These are phyloP conservation scores for Pyralis farinalis DNA, from an alignment of 2,888 invertebrate species.

Conservation along the genomic window DNA sequence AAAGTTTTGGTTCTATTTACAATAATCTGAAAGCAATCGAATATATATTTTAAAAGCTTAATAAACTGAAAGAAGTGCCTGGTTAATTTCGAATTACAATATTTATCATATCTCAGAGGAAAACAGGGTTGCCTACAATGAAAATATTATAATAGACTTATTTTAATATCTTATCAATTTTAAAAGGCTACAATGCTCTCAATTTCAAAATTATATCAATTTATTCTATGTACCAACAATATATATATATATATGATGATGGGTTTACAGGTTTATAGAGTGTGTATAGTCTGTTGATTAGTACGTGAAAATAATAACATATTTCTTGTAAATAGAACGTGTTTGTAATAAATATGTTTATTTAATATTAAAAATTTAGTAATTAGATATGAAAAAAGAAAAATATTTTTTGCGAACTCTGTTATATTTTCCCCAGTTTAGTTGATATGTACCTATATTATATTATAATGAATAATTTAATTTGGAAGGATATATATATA, in stretches of 20 bases:
- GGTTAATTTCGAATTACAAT: conserved; percentile 31
- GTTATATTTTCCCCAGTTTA: no score
- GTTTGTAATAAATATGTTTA: not conserved
- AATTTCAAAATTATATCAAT: not conserved
- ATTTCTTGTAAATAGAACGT: conserved; percentile 4
- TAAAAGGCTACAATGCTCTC: not conserved
- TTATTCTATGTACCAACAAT: not conserved
- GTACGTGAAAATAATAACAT: not conserved
- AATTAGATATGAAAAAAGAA: no score
- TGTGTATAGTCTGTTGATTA: conserved; percentile 2
- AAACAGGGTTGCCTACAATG: conserved; percentile 47
- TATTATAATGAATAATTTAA: no score
- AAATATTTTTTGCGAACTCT: no score
- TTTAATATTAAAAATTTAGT: not conserved
- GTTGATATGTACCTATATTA: no score
- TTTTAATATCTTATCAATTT: conserved; percentile 3
- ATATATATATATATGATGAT: not conserved
- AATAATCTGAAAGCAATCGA: no score
- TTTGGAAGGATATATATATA: no score
- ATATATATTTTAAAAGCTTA: no score
- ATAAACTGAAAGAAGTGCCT: conserved; percentile 29
- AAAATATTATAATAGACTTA: conserved; percentile 1
- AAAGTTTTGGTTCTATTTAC: no score
- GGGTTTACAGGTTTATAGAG: not conserved
- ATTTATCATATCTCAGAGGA: conserved; percentile 54